These are phyloP conservation scores for Mesoclemmys tuberculata DNA, from an alignment of 2,113 vertebrate species.

Conservation along the genomic window DNA sequence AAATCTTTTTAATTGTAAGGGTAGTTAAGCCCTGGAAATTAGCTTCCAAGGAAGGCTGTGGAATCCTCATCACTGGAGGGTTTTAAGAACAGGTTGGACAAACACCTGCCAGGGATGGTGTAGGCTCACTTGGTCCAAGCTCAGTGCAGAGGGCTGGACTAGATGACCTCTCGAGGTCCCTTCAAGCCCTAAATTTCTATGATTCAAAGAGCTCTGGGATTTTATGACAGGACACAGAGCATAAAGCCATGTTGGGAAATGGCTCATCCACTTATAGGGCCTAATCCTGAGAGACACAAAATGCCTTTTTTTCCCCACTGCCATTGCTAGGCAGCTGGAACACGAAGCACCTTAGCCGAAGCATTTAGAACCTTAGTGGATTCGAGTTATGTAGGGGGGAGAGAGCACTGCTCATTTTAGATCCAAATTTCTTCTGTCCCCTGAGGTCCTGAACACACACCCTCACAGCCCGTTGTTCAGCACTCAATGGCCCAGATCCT, in stretches of 20 bases:
- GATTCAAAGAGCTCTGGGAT: neutral
- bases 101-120: neutral
- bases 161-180: neutral
- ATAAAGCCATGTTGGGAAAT: neutral
- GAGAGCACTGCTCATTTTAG: neutral
- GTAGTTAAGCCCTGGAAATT: neutral
- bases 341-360: neutral
- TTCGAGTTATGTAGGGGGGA: neutral
- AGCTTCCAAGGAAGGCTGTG: neutral
- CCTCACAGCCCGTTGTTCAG: neutral
- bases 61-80: neutral
- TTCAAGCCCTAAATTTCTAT: neutral
- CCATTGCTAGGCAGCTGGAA: neutral
- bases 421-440: neutral
- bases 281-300: neutral
- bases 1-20: neutral
- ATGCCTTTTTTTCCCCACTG: neutral
- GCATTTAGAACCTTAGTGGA: neutral
- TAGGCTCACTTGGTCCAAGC: neutral
- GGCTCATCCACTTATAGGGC: neutral
- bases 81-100: neutral
- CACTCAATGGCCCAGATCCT: neutral
- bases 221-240: accelerated
- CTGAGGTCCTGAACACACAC: accelerated
- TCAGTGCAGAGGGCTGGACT: neutral